These are phyloP conservation scores for Prionace glauca DNA, from an alignment of 2,797 vertebrate genomes.

Conservation along the genomic window DNA sequence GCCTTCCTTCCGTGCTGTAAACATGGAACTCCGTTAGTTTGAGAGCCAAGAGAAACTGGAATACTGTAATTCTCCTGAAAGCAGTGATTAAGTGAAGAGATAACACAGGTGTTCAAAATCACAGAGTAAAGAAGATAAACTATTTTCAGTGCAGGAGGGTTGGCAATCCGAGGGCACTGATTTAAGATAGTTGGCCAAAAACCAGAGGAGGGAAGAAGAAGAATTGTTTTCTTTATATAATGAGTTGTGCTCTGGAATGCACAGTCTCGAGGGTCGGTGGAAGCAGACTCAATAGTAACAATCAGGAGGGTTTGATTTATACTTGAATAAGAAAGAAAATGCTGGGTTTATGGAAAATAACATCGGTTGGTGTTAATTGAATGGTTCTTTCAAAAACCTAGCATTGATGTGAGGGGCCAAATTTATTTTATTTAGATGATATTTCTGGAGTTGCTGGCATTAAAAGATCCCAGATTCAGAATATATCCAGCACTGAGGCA, in stretches of 20 bases:
- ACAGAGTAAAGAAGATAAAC: not conserved
- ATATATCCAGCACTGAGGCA: not conserved
- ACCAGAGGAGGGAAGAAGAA: not conserved
- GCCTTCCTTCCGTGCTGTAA: too few species aligned
- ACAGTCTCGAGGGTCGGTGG: not conserved
- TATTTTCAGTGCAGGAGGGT: not conserved
- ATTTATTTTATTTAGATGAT: not conserved
- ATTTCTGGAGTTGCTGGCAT: not conserved
- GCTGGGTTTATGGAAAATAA: not conserved
- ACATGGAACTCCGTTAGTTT: too few species aligned
- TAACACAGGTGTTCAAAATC: not conserved
- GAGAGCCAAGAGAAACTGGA: not conserved
- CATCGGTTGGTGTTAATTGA: not conserved
- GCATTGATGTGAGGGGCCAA: not conserved
- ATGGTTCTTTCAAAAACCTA: too few species aligned
- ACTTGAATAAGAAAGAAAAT: not conserved
- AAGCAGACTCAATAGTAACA: not conserved
- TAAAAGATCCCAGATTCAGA: not conserved
- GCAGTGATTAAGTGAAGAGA: not conserved
- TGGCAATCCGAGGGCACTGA: not conserved
- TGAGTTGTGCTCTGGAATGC: not conserved
- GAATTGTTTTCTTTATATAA: not conserved
- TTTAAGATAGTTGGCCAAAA: not conserved
- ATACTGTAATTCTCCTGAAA: not conserved
- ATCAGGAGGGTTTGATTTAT: not conserved